Percentiles rank a stretch among this genome's conserved stretches.
Conservation (phyloP, 1,140 invertebrate species). For the Manduca sexta region DNA sequence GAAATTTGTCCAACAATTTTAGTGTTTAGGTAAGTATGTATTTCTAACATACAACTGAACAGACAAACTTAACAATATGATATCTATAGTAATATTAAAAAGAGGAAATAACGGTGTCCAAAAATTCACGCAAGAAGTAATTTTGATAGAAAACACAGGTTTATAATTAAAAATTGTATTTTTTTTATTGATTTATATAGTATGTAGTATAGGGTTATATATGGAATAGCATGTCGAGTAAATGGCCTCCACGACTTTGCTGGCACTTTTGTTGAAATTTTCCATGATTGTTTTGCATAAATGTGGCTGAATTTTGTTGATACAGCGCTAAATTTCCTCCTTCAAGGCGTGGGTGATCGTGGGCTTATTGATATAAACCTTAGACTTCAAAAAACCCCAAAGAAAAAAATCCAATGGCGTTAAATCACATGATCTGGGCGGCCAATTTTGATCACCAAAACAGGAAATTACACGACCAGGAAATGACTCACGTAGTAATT, state of each 20-base stretch:
- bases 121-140: slow-evolving; percentile 1
- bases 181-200: slow-evolving; percentile 13
- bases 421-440: slow-evolving; percentile 16
- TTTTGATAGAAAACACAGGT: not conserved
- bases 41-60: too few relatives aligned
- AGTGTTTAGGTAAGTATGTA: too few relatives aligned
- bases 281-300: slow-evolving; percentile 14
- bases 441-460: slow-evolving; percentile 18
- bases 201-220: slow-evolving; percentile 15
- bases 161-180: too few relatives aligned
- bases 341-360: slow-evolving; percentile 6
- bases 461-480: slow-evolving; percentile 9
- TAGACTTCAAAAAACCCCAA: slow-evolving; percentile 9
- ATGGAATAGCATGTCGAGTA: slow-evolving; percentile 16
- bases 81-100: too few relatives aligned
- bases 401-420: slow-evolving; percentile 17
- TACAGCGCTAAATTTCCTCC: slow-evolving; percentile 7
- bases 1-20: too few relatives aligned
- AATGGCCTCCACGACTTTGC: slow-evolving; percentile 16
- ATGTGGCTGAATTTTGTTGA: slow-evolving; percentile 14
- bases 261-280: slow-evolving; percentile 15
- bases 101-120: too few relatives aligned
- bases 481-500: slow-evolving; percentile 19
- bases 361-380: slow-evolving; percentile 11
- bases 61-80: too few relatives aligned